A percentile compares a stretch with the other conserved stretches of the same genome.
Evolutionary conservation across 2,888 invertebrate species (phyloP).

Genomic region (Augochlorella aurata): DNA sequence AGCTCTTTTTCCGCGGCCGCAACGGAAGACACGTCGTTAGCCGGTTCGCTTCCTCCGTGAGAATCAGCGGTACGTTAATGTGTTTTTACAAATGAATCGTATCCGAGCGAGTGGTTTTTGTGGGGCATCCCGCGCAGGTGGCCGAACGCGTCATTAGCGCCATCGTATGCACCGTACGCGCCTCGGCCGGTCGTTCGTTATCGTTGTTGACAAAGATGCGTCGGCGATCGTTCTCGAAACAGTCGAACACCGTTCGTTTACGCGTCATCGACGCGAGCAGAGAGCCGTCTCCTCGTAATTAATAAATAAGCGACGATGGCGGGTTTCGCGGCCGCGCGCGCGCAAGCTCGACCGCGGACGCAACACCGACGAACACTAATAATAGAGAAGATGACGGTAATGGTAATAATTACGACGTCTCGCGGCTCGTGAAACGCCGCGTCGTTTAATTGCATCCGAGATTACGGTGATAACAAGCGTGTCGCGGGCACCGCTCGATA

Average conservation of each 20-base stretch:
- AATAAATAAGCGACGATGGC: slow-evolving; percentile 52
- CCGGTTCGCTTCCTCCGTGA: slow-evolving; percentile 45
- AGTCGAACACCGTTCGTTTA: slow-evolving; percentile 19
- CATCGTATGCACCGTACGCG: slow-evolving; percentile 24
- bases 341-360: slow-evolving; percentile 42
- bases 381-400: slow-evolving; percentile 66
- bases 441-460: slow-evolving; percentile 50
- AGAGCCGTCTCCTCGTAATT: neutral
- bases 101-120: slow-evolving; percentile 27
- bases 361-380: slow-evolving; percentile 52
- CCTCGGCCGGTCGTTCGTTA: slow-evolving; percentile 30
- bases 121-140: slow-evolving; percentile 25
- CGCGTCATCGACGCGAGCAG: neutral
- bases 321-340: slow-evolving; percentile 40
- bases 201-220: slow-evolving; percentile 28
- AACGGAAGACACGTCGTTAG: slow-evolving; percentile 49
- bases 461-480: slow-evolving; percentile 36
- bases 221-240: slow-evolving; percentile 34
- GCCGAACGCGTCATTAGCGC: slow-evolving; percentile 52
- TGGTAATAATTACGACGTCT: slow-evolving; percentile 56
- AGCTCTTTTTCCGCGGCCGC: slow-evolving; percentile 42
- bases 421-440: slow-evolving; percentile 17
- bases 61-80: slow-evolving; percentile 46
- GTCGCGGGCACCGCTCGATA: slow-evolving; percentile 2
- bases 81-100: slow-evolving; percentile 50